A percentile compares a stretch with the other conserved stretches of the same genome.
phyloP scores from a whole-genome alignment of 2,113 vertebrate species.

The Bujurquina vittata region DNA sequence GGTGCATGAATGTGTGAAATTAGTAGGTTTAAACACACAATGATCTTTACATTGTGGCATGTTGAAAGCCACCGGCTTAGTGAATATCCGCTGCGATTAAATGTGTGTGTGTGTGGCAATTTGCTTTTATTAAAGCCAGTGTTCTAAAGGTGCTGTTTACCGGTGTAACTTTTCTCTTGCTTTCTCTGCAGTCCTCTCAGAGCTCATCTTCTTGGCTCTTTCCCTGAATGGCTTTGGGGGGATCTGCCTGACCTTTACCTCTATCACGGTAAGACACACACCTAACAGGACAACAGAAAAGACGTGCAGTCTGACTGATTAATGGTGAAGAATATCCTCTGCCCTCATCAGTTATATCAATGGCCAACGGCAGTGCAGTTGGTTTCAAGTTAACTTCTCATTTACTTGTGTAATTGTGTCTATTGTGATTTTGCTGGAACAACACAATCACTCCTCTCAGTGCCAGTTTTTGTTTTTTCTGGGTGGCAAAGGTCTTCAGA shows the following conservation, averaged over 20 bases:
- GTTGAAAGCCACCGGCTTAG: not conserved
- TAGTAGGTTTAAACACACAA: not conserved
- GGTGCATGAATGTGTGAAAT: not conserved
- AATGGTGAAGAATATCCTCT: not conserved
- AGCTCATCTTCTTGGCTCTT: constrained; percentile 88
- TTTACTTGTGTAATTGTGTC: not conserved
- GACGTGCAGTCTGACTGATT: not conserved
- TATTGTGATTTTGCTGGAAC: not conserved
- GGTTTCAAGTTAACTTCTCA: not conserved
- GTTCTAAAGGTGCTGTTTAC: not conserved
- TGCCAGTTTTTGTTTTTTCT: not conserved
- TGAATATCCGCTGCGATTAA: rapidly evolving
- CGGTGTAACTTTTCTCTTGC: not conserved
- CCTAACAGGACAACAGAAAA: not conserved
- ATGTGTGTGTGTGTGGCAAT: not conserved
- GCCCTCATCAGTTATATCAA: not conserved
- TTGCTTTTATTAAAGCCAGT: not conserved
- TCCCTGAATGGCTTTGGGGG: constrained; percentile 92
- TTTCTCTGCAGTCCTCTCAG: constrained; percentile 81
- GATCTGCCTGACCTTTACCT: constrained; percentile 93
- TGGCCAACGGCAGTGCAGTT: not conserved
- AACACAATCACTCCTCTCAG: not conserved
- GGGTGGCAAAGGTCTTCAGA: not conserved
- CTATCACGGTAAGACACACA: constrained; percentile 86
- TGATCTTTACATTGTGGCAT: too few relatives aligned